Evolutionary conservation across 1,140 invertebrate genomes (phyloP).

Genomic region (Zaprionus kolodkinae): DNA sequence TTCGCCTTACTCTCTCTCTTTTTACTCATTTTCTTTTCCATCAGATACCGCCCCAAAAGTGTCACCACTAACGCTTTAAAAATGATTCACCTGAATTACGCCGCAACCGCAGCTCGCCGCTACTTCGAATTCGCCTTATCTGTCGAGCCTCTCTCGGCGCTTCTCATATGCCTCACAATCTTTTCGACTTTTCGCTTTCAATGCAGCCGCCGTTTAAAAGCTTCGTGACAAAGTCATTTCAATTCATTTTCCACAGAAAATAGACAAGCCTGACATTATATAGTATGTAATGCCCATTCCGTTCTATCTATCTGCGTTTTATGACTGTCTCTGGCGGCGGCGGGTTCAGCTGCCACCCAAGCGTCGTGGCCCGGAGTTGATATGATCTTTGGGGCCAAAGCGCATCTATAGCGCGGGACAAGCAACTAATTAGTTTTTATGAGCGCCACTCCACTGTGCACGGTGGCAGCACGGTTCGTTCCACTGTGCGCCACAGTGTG

Average conservation of each 20-base stretch:
- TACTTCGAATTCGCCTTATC: neutral
- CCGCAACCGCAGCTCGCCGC: neutral
- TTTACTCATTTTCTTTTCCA: neutral
- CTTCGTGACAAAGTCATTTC: slow-evolving; percentile 79
- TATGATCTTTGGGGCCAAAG: slow-evolving; percentile 18
- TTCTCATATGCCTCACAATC: slow-evolving; percentile 27
- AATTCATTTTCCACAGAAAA: slow-evolving; percentile 41
- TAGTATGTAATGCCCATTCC: slow-evolving; percentile 58
- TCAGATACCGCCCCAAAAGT: slow-evolving; percentile 20
- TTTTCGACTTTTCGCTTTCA: neutral
- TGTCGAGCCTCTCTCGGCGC: slow-evolving; percentile 30
- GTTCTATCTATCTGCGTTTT: slow-evolving; percentile 72
- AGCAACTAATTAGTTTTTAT: slow-evolving; percentile 81
- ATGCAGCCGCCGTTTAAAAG: slow-evolving; percentile 55
- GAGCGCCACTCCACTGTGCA: slow-evolving; percentile 45
- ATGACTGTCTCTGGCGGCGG: slow-evolving; percentile 51
- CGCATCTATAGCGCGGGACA: slow-evolving; percentile 37
- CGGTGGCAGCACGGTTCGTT: neutral
- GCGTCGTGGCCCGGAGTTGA: slow-evolving; percentile 12
- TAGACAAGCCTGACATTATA: slow-evolving; percentile 36
- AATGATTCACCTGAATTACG: slow-evolving; percentile 51
- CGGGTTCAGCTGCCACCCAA: slow-evolving; percentile 78
- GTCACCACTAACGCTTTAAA: slow-evolving; percentile 25
- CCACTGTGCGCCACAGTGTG: slow-evolving; percentile 51
- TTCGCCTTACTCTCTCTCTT: neutral